phyloP scores from a whole-genome alignment of 2,888 invertebrate genomes.

The Phlogophora meticulosa region DNA sequence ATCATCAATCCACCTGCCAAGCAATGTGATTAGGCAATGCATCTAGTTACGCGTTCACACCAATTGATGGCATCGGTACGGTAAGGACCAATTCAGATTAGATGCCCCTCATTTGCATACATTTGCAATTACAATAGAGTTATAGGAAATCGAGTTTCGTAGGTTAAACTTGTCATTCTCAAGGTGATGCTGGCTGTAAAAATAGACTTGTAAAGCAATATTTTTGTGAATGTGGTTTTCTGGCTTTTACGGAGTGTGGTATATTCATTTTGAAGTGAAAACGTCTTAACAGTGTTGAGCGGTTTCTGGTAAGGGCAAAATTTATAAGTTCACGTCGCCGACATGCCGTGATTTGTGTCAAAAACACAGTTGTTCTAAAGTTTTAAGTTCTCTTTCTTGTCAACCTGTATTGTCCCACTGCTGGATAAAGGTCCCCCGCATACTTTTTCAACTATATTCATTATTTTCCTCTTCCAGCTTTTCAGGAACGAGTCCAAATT shows the following conservation, averaged over 20 bases:
- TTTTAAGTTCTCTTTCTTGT: no score
- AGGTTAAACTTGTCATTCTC: conserved; percentile 14
- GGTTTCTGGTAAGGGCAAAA: no score
- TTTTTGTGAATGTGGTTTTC: conserved; percentile 28
- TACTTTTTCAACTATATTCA: no score
- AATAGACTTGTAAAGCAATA: conserved; percentile 10
- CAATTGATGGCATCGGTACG: conserved; percentile 51
- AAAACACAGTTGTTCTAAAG: no score
- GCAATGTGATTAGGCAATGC: conserved; percentile 57
- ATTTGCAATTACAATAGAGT: conserved; percentile 51
- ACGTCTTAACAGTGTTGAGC: no score
- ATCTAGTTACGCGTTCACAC: conserved; percentile 54
- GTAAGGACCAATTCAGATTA: conserved; percentile 34
- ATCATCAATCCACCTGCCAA: conserved; percentile 54
- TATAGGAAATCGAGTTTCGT: conserved; percentile 30
- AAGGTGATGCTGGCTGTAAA: conserved; percentile 24
- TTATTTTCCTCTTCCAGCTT: no score
- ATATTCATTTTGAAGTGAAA: no score
- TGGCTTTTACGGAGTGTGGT: background rate
- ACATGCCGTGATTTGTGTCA: no score
- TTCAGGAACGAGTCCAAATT: no score
- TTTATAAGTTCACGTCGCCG: no score
- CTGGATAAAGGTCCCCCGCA: no score
- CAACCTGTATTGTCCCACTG: no score
- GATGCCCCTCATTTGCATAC: conserved; percentile 49